A percentile compares a stretch with the other conserved stretches of the same genome.
Evolutionary conservation across 2,888 invertebrate species (phyloP).

Genomic region (Hermaeophaga mercurialis): DNA sequence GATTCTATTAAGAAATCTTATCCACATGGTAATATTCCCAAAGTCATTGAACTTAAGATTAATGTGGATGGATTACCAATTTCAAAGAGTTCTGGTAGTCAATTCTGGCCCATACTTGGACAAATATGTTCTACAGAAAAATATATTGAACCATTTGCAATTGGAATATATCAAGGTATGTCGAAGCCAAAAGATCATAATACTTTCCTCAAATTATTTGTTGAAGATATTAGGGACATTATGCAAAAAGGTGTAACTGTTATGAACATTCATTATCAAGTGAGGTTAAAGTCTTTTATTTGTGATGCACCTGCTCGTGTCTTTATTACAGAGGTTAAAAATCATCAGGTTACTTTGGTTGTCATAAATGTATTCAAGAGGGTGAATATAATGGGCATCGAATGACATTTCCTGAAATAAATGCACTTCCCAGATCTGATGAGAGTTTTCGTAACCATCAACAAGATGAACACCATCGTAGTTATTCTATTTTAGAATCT

Average conservation of each 20-base stretch:
- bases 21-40: no score
- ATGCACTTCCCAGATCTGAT: constrained; percentile 37
- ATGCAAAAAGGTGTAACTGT: constrained; percentile 14
- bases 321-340: no score
- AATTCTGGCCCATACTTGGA: constrained; percentile 41
- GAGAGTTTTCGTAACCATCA: constrained; percentile 32
- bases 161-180: no score
- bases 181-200: neutral
- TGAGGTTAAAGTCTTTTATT: no score
- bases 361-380: no score
- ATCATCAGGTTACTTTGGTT: constrained; percentile 37
- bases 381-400: constrained; percentile 28
- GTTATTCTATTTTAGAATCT: constrained; percentile 34
- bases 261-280: no score
- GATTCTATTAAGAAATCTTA: no score
- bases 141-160: no score
- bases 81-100: constrained; percentile 35
- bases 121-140: neutral
- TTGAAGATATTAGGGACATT: constrained; percentile 15
- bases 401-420: constrained; percentile 23
- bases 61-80: constrained; percentile 41
- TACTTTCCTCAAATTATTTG: constrained; percentile 6
- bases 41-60: no score
- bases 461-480: constrained; percentile 39
- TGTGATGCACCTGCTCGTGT: no score